Percentiles rank a stretch among this genome's conserved stretches.
These are phyloP conservation scores for Tragelaphus buxtoni DNA, from an alignment of 2,113 vertebrate species.

Conservation along the genomic window DNA sequence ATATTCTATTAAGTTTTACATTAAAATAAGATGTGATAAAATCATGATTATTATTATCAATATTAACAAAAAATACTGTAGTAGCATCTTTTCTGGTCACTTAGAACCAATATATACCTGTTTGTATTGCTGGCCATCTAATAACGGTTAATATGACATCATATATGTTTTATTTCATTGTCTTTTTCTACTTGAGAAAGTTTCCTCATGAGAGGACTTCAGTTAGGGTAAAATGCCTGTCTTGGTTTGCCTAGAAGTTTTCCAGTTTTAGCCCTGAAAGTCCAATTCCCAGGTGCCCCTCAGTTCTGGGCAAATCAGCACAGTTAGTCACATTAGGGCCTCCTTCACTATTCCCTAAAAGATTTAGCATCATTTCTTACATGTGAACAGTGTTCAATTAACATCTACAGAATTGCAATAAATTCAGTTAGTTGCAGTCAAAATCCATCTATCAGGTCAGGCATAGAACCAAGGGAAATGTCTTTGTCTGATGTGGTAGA, in stretches of 20 bases:
- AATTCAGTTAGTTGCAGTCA: background rate
- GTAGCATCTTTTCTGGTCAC: background rate
- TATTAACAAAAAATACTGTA: background rate
- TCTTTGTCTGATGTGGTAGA: background rate
- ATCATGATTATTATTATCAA: background rate
- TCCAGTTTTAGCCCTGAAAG: background rate
- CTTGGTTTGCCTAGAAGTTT: background rate
- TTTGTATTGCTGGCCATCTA: background rate
- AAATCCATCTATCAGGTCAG: background rate
- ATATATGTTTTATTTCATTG: background rate
- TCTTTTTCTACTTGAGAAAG: background rate
- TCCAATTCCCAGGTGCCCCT: rapidly evolving
- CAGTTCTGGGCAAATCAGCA: background rate
- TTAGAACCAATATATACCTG: background rate
- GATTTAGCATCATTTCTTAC: background rate
- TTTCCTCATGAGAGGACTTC: background rate
- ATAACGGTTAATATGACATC: background rate
- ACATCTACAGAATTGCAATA: background rate
- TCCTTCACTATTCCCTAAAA: background rate
- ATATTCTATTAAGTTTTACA: background rate
- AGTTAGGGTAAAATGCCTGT: background rate
- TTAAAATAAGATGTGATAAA: background rate
- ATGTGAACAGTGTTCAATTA: background rate
- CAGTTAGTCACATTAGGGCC: rapidly evolving
- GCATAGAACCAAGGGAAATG: background rate